Base-by-base conservation (phyloP, 1,140 invertebrate genomes). In the Hetaerina americana region DNA sequence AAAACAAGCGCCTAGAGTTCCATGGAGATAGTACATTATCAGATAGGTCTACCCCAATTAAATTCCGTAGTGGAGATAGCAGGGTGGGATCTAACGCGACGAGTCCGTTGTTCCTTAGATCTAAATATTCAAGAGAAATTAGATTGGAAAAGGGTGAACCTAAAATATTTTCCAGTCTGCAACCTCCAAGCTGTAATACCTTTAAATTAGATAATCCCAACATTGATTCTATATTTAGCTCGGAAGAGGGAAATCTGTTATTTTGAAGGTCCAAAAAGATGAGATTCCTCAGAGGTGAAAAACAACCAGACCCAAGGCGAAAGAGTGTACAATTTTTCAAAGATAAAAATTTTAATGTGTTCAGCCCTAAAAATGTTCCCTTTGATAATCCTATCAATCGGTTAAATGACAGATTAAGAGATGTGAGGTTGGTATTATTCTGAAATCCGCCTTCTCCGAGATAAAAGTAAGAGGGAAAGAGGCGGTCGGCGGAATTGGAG, bases 311-410 rank as follows among this genome's bases (percentile, higher is more conserved):
- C 18, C 81, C 80, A 12, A 85, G 82, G 57, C 79, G 76, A 76
- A 78, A 84, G 27, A 86, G 76, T 0, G 83, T 82, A 3, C 80
- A 80, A 75, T 85, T 84, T 77, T 84, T 82, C 73, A 86, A 76
- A 69, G 77, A 80, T 66, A 86, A 77, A 70, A 81, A 78, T 73
- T 77, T 76, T 28, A 86, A 75, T 71, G 82, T 81, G 15, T 76
- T 73, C 66, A 86, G 76, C 26, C 83, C 83, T 27, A 73, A 76
- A 72, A 86, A 85, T 3, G 81, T 82, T 10, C 79, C 80, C 28
- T 82, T 76, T 69, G 78, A 83, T 28, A 85, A 74, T 40, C 80
- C 77, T 68, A 79, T 80, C 22, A 86, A 77, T 72, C 78, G 80
- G 73, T 85, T 85, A 72, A 77, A 85, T 3, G 80, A 80, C n/a